These are phyloP conservation scores for Siderastrea siderea DNA, from an alignment of 92 coral and sea anemone species.

Conservation along the genomic window DNA sequence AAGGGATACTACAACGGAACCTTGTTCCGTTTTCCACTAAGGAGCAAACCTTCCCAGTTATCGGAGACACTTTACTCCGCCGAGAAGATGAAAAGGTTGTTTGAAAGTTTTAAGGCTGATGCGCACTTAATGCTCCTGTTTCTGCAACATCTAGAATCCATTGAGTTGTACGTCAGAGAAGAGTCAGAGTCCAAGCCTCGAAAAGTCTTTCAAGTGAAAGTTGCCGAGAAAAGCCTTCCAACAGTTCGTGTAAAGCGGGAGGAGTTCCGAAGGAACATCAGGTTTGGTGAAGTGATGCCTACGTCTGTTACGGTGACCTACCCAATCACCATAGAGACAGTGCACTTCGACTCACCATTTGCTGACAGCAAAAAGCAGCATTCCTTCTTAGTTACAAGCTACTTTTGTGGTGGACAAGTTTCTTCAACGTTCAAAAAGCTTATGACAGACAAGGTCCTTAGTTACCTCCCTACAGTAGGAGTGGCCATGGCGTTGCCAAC, in stretches of 20 bases:
- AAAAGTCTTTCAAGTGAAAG: slow-evolving; percentile 73
- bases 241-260: slow-evolving; percentile 63
- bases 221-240: slow-evolving; percentile 63
- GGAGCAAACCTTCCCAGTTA: slow-evolving; percentile 69
- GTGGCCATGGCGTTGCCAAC: slow-evolving; percentile 78
- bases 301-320: slow-evolving; percentile 55
- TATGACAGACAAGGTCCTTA: slow-evolving; percentile 57
- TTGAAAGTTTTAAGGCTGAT: slow-evolving; percentile 75
- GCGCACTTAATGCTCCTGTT: slow-evolving; percentile 81
- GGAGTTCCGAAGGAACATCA: slow-evolving; percentile 56
- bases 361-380: background rate
- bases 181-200: slow-evolving; percentile 20
- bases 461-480: slow-evolving; percentile 87
- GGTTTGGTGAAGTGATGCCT: slow-evolving; percentile 9
- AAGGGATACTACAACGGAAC: slow-evolving; percentile 68
- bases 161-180: slow-evolving; percentile 73
- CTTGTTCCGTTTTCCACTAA: slow-evolving; percentile 86
- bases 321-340: slow-evolving; percentile 58
- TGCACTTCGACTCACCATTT: background rate
- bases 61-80: slow-evolving; percentile 83
- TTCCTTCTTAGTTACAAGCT: slow-evolving; percentile 72
- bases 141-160: slow-evolving; percentile 71
- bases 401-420: slow-evolving; percentile 54
- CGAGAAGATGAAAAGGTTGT: slow-evolving; percentile 72
- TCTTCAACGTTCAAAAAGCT: slow-evolving; percentile 56